Evolutionary conservation across 2,113 vertebrate species (phyloP), one percentile per base, ranked within the genome.

Genomic region (Embiotoca jacksoni): DNA sequence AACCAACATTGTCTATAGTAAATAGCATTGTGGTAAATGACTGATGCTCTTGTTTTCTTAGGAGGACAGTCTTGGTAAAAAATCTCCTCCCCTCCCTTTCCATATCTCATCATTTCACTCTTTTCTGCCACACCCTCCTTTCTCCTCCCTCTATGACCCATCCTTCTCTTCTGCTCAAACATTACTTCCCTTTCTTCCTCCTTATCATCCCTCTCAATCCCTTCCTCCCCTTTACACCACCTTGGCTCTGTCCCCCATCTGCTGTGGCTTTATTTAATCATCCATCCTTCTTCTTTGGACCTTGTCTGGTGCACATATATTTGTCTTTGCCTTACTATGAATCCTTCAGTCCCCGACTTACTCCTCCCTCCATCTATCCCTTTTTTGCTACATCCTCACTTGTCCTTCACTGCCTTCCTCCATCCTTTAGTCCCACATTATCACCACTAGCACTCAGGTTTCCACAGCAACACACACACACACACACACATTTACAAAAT

Each of bases 391-490:
- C 65, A 84, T 68, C 67, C 71, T 72, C 47, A 31, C 62, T 70
- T 76, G 72, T 58, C 85, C 83, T 88, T 82, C 74, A 76, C 39
- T 65, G 31, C 64, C 32, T 75, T 80, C 4, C 54, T 39, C 37
- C 58, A 52, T 66, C 54, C 55, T 76, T 77, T 33, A 66, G 58
- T 78, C 47, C 49, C 39, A 62, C 69, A 67, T 80, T 80, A 74
- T 85, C 74, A 53, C 85, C 59, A 66, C 39, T 39, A 23, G 66
- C 68, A 57, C 61, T 72, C 63, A 39, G 66, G 64, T 87, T 83
- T 85, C 74, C 81, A 83, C 72, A 56, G 78, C 72, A 80, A 81
- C 77, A 72, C 67, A 58, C 58, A 71, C 70, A 36, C 49, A 73
- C 61, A 58, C 67, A 72, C 63, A 73, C 77, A 68, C 55, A 72